These are phyloP conservation scores for Pangasius larnaudii DNA, from an alignment of 2,797 vertebrate genomes.

Conservation along the genomic window DNA sequence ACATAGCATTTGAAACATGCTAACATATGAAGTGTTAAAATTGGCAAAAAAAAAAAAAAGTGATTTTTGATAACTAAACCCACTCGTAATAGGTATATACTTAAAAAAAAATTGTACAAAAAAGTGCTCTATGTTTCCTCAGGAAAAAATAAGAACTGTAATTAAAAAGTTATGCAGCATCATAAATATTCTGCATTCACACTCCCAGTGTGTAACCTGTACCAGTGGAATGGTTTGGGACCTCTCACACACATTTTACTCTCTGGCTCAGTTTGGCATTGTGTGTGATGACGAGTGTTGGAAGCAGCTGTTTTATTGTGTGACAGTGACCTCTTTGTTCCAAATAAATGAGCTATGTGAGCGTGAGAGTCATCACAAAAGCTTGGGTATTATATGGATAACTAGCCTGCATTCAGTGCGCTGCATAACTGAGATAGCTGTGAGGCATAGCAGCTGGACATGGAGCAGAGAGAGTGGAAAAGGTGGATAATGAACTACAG, in stretches of 20 bases:
- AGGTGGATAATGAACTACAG: constrained; percentile 37
- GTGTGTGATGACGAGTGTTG: constrained; percentile 58
- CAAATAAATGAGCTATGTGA: constrained; percentile 75
- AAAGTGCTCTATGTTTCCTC: background rate
- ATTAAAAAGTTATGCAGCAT: background rate
- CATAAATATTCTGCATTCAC: constrained; percentile 7
- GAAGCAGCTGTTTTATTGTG: constrained; percentile 77
- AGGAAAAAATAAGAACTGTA: background rate
- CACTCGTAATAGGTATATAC: background rate
- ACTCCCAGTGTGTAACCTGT: background rate
- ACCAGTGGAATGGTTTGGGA: constrained; percentile 14
- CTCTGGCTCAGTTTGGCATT: constrained; percentile 23
- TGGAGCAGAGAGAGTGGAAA: constrained; percentile 26
- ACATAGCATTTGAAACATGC: background rate
- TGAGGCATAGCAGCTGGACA: constrained; percentile 26
- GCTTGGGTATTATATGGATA: constrained; percentile 43
- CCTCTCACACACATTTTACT: constrained; percentile 14
- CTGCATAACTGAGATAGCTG: constrained; percentile 46
- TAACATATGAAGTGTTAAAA: background rate
- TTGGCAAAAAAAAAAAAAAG: background rate
- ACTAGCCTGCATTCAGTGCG: constrained; percentile 24
- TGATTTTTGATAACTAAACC: background rate
- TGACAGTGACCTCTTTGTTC: constrained; percentile 72
- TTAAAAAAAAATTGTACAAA: background rate
- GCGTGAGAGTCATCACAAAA: constrained; percentile 69